Percentiles rank a stretch among this genome's conserved stretches.
Evolutionary conservation across 2,797 vertebrate genomes (phyloP).

Genomic region (Pseudocheirus occidentalis): DNA sequence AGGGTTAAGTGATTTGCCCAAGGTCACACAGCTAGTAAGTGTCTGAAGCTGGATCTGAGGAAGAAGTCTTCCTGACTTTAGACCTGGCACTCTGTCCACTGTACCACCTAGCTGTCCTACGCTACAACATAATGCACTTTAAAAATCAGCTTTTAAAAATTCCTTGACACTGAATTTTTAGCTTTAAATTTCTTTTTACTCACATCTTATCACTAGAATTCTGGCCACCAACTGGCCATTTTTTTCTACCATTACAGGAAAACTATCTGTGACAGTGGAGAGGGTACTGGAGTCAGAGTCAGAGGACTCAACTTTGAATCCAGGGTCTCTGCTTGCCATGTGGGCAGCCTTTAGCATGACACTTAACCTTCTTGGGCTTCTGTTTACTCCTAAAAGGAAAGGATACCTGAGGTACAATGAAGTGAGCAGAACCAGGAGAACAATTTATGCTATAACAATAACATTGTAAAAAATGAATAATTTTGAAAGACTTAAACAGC

Average conservation of each 20-base stretch:
- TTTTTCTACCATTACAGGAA: neutral
- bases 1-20: neutral
- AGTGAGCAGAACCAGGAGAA: neutral
- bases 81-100: neutral
- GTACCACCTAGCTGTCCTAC: neutral
- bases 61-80: neutral
- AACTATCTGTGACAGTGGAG: neutral
- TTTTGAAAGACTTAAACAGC: neutral
- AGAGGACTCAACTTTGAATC: neutral
- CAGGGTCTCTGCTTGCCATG: neutral
- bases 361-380: neutral
- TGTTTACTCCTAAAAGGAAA: neutral
- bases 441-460: neutral
- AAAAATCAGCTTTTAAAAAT: neutral
- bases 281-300: neutral
- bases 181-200: neutral
- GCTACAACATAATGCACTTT: slow-evolving; percentile 9
- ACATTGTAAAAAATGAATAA: neutral
- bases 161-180: neutral
- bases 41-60: neutral
- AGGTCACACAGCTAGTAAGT: neutral
- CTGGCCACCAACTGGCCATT: neutral
- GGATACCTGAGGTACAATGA: neutral
- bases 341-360: neutral
- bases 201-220: neutral